Conservation (phyloP, 2,888 invertebrate species). For the Troides aeacus region DNA sequence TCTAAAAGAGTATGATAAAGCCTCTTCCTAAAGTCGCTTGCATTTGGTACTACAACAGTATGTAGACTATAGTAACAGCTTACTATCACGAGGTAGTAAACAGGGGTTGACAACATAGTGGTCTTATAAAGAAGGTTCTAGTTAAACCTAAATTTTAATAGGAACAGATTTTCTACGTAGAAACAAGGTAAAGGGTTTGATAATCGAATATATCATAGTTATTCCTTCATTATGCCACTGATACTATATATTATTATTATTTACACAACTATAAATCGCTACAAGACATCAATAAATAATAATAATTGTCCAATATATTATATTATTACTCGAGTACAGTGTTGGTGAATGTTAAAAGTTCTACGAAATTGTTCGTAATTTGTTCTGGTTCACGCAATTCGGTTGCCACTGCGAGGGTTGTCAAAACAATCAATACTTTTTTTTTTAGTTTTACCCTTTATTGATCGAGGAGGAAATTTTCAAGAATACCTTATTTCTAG, state of each 20-base stretch:
- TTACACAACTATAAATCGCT: conserved; percentile 53
- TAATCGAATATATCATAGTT: not conserved
- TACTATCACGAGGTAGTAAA: too few species aligned
- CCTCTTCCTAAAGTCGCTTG: too few species aligned
- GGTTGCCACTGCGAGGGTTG: conserved; percentile 24
- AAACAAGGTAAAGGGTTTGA: too few species aligned
- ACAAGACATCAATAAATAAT: conserved; percentile 61
- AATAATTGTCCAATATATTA: conserved; percentile 58
- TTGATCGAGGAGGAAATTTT: too few species aligned
- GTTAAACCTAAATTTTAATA: too few species aligned
- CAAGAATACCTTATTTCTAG: too few species aligned
- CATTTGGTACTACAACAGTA: too few species aligned
- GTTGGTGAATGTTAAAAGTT: conserved; percentile 56
- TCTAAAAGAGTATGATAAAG: too few species aligned
- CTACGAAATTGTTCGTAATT: conserved; percentile 69
- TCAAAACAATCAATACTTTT: conserved; percentile 1
- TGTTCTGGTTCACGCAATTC: conserved; percentile 43
- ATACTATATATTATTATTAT: conserved; percentile 40
- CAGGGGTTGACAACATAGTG: too few species aligned
- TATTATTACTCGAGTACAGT: conserved; percentile 49
- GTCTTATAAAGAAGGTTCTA: too few species aligned
- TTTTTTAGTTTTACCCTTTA: not conserved
- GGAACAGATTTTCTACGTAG: too few species aligned
- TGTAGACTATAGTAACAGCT: too few species aligned
- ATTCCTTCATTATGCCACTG: conserved; percentile 45